Conservation (phyloP, 2,888 invertebrate genomes). For the Athalia cordata region DNA sequence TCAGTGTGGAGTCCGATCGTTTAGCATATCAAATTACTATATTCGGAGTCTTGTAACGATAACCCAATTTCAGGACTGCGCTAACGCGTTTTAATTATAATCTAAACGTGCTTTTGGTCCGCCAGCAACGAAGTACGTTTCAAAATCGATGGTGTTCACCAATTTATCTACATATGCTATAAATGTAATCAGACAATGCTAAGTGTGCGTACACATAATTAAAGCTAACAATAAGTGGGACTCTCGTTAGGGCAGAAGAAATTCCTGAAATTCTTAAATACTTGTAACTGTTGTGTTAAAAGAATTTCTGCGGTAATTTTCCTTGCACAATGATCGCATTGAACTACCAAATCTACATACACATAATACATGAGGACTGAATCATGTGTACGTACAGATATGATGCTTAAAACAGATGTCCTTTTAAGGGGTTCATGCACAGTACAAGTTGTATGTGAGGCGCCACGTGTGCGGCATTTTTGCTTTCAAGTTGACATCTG, state of each 20-base stretch:
- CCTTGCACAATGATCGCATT: background rate
- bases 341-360: background rate
- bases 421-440: conserved; percentile 12
- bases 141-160: too few relatives aligned
- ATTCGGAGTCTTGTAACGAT: conserved; percentile 12
- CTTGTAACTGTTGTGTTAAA: too few relatives aligned
- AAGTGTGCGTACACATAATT: too few relatives aligned
- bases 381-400: background rate
- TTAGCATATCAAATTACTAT: background rate
- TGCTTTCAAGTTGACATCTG: background rate
- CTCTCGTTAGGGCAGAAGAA: too few relatives aligned
- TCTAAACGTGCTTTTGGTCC: too few relatives aligned
- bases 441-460: conserved; percentile 8
- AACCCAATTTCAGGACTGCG: conserved; percentile 29
- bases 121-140: too few relatives aligned
- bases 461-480: background rate
- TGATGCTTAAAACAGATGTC: conserved; percentile 32
- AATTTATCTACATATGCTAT: too few relatives aligned
- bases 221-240: too few relatives aligned
- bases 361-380: too few relatives aligned
- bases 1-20: conserved; percentile 18
- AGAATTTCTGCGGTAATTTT: too few relatives aligned
- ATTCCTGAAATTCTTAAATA: too few relatives aligned
- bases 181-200: too few relatives aligned
- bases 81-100: background rate